Evolutionary conservation across 1,140 invertebrate genomes (phyloP), one percentile per base, ranked within the genome.

Genomic region (Heliconius hermathena): DNA sequence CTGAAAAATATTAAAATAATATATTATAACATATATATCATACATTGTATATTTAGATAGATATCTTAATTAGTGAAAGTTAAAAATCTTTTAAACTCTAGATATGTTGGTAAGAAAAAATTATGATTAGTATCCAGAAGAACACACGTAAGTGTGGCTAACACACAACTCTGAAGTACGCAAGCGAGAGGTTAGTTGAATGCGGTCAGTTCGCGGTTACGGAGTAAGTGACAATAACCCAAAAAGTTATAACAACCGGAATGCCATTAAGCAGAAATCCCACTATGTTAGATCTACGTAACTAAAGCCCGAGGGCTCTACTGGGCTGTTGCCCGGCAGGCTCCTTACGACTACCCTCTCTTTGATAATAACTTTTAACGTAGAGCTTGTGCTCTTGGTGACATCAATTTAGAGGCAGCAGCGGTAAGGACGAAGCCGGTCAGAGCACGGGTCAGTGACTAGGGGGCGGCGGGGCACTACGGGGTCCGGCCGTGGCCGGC

Each of bases 1-100:
- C 98, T 99, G 95, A 83, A 96, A 95, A 11, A 57, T 57, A 8
- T 22, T 22, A 57, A 57, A 22, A 22, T 57, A 22, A 57, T 22
- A 11, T 57, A 22, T 22, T 22, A 22, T 46, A 11, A 57, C 20
- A 22, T 22, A 9, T 57, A 20, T 22, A 57, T 9, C 8, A 9
- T 22, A n/a, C n/a, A 22, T 57, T 57, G 8, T 57, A 57, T n/a
- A 22, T 22, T 57, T 22, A 11, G n/a, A 18, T 22, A 11, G n/a
- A 18, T 54, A 54, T 54, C 5, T 54, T 54, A n/a, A 5, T 54
- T 18, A 20, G 4, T 18, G 4, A 4, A 46, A 46, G 41, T 46
- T 57, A 22, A 22, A 22, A 57, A 57, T 57, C 8, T 57, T 22
- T 20, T 11, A n/a, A 8, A 57, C 20, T 57, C 18, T n/a, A 57